Percentiles rank a stretch among this genome's conserved stretches.
Evolutionary conservation across 2,888 invertebrate genomes (phyloP).

Genomic region (Hypselothyrea guttata): DNA sequence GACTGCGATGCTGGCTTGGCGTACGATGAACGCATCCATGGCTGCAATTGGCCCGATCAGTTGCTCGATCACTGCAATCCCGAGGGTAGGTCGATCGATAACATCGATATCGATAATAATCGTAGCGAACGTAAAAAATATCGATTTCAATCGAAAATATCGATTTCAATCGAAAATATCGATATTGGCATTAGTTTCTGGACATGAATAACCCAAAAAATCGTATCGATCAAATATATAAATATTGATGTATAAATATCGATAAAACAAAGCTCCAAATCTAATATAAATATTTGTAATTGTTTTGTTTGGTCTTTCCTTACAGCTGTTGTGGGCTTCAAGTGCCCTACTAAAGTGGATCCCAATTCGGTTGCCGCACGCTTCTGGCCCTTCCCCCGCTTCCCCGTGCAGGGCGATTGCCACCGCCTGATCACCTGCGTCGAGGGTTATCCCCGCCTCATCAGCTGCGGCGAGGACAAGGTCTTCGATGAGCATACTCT

Average conservation of each 20-base stretch:
- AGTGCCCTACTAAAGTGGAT: conserved; percentile 93
- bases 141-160: too few relatives aligned
- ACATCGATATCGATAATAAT: too few relatives aligned
- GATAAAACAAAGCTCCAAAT: too few relatives aligned
- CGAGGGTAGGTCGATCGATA: conserved; percentile 85
- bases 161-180: background rate
- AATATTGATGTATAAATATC: too few relatives aligned
- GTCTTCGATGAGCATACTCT: conserved; percentile 92
- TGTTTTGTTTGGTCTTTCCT: background rate
- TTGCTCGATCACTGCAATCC: conserved; percentile 93
- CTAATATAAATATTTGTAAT: too few relatives aligned
- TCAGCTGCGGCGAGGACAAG: conserved; percentile 93
- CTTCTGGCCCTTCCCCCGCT: conserved; percentile 96
- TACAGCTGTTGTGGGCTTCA: conserved; percentile 94
- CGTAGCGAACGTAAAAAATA: too few relatives aligned
- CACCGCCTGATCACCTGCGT: conserved; percentile 95
- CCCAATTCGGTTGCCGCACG: conserved; percentile 91
- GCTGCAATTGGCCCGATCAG: conserved; percentile 97
- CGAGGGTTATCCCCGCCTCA: conserved; percentile 92
- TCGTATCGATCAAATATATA: too few relatives aligned
- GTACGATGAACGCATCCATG: conserved; percentile 93
- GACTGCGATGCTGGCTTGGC: conserved; percentile 94
- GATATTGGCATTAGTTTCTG: background rate
- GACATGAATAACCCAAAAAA: too few relatives aligned
- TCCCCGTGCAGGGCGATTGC: conserved; percentile 93